These are phyloP conservation scores for Thyatira batis DNA, from an alignment of 2,888 invertebrate genomes.

Conservation along the genomic window DNA sequence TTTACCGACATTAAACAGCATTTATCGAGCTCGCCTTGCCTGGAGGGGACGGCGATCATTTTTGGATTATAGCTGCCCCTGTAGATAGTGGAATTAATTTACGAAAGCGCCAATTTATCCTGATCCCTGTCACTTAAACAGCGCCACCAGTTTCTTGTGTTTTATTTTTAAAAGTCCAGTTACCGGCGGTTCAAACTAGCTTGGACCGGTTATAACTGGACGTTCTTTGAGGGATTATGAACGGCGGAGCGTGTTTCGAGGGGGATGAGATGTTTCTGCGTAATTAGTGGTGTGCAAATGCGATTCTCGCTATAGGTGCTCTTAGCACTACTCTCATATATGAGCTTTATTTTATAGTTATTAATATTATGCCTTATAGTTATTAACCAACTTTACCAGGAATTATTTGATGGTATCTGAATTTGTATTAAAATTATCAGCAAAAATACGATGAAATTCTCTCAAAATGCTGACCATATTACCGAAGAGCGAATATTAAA, in stretches of 20 bases:
- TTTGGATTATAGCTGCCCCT: constrained; percentile 77
- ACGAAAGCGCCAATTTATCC: constrained; percentile 56
- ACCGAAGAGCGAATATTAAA: constrained; percentile 61
- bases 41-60: constrained; percentile 74
- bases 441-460: constrained; percentile 4
- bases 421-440: constrained; percentile 5
- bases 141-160: constrained; percentile 14
- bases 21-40: constrained; percentile 58
- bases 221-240: constrained; percentile 78
- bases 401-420: no score
- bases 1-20: constrained; percentile 73
- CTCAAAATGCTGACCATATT: constrained; percentile 40
- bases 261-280: constrained; percentile 73
- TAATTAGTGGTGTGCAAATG: constrained; percentile 67
- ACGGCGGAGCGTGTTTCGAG: constrained; percentile 53
- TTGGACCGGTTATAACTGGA: constrained; percentile 62
- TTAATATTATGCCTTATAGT: background rate
- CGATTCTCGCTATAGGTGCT: constrained; percentile 54
- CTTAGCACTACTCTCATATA: background rate
- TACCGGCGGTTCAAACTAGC: constrained; percentile 25
- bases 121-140: constrained; percentile 42
- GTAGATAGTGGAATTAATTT: constrained; percentile 78
- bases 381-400: background rate
- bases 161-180: constrained; percentile 24
- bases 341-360: no score